These are phyloP conservation scores for Heterochromis multidens DNA, from an alignment of 2,113 vertebrate genomes.

Conservation along the genomic window DNA sequence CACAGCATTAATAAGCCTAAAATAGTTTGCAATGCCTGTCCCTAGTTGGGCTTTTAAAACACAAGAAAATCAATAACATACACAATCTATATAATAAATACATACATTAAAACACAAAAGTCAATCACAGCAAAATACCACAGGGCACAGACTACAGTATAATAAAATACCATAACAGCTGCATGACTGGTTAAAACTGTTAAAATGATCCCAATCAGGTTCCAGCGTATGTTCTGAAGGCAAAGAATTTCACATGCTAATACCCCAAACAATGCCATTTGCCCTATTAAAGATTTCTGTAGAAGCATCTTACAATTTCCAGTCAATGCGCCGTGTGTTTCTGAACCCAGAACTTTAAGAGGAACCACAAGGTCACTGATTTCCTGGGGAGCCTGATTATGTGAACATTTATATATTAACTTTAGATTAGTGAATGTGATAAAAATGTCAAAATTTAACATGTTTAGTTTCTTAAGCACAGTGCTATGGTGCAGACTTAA, in stretches of 20 bases:
- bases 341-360: not conserved
- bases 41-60: too few relatives aligned
- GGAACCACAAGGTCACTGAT: not conserved
- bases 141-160: too few relatives aligned
- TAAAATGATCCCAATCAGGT: too few relatives aligned
- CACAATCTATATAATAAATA: not conserved
- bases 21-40: not conserved
- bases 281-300: too few relatives aligned
- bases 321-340: not conserved
- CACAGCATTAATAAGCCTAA: not conserved
- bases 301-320: not conserved
- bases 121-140: too few relatives aligned
- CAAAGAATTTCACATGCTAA: too few relatives aligned
- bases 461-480: not conserved
- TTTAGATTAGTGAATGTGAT: not conserved
- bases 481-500: not conserved
- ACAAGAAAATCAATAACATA: not conserved
- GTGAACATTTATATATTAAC: not conserved
- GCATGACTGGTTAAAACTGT: too few relatives aligned
- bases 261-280: too few relatives aligned
- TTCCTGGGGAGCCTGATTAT: not conserved
- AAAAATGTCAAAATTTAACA: not conserved
- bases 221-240: too few relatives aligned
- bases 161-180: too few relatives aligned
- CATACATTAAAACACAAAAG: too few relatives aligned